Base-by-base conservation (phyloP, 2,888 invertebrate species). In the Drosophila subsilvestris region DNA sequence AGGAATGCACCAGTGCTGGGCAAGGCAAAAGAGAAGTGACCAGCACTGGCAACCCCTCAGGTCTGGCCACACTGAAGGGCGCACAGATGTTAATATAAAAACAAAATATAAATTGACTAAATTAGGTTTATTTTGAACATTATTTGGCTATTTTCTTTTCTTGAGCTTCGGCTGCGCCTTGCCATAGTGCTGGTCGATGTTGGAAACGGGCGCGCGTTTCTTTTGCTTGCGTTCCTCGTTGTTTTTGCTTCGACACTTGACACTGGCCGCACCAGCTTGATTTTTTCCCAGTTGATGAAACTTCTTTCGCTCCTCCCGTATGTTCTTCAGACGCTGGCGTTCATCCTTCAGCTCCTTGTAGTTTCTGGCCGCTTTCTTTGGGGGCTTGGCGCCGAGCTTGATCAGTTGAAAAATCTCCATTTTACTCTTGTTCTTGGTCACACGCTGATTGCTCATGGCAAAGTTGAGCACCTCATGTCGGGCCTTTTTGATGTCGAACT, bases 391-490 rank as follows among this genome's bases (percentile, higher is more conserved):
- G 54, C 98, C 98, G 88, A 98, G 93, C 91, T 95, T 96, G 37
- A 98, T 94, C 0, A 96, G 95, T 56, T 90, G 87, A 5, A 95
- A 95, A 48, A 96, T 94, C 93, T 96, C 96, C n/a, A 96, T 96
- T 90, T 96, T 94, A 80, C 95, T 94, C 85, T 96, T 96, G 87
- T 95, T 95, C 10, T 93, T 93, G 3, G 94, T 93, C 63, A 95
- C 93, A 61, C 97, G 95, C 58, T 96, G 97, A 62, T 90, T 90
- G 27, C 94, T 94, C 92, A 96, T 95, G 37, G 97, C 97, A 91
- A 97, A 96, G 88, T 96, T 97, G 8, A 96, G 94, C 5, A 98
- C 94, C 90, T 98, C 98, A 91, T 95, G 95, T 57, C 96, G 94
- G 1, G 96, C 95, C 85, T 93, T 94, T 80, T 96, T 96, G 83